Base-by-base conservation (phyloP, 2,113 vertebrate species). In the Poecilia latipinna region DNA sequence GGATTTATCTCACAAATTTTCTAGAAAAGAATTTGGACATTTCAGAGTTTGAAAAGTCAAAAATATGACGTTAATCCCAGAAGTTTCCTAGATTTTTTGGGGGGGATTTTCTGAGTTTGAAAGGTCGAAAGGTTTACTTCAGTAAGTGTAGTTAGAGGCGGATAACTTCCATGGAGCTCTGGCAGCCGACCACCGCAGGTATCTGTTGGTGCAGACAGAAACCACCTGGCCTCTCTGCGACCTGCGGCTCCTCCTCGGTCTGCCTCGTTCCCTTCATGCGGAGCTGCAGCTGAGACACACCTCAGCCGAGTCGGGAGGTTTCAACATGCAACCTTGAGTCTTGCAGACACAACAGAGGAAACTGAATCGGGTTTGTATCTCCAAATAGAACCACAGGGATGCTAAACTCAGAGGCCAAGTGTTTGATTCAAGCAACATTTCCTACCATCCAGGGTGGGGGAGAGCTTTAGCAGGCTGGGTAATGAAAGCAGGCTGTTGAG, bases 321-420 rank as follows among this genome's bases (percentile, higher is more conserved):
- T 77, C 62, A 62, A 64, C 24, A 1, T 1, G 8, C 7, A 22
- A 74, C 87, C 83, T 85, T 88, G 83, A 89, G 33, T 61, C 29
- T 3, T 0, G 76, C 44, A 88, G 82, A 86, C 84, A 68, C 37
- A 85, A 84, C 76, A 85, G 65, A 86, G 62, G 60, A 51, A 68
- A 26, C 72, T 0, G 26, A 35, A 35, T 24, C 0, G 65, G 35
- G 1, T 60, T 32, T 66, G 29, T 37, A 29, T 60, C 33, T 44
- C 37, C 26, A 12, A 54, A 54, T 22, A 4, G 78, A 68, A 37
- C 69, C 31, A 44, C 54, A 12, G 64, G 5, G 39, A n/a, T 8
- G 24, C 72, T n/a, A 63, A 19, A 61, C 37, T 32, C n/a, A 37
- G 35, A 19, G 15, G 42, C 74, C 54, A 31, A 31, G 31, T 3